Percentiles rank a stretch among this genome's conserved stretches.
Conservation (phyloP, 2,888 invertebrate species). For the Anarsia innoxiella region DNA sequence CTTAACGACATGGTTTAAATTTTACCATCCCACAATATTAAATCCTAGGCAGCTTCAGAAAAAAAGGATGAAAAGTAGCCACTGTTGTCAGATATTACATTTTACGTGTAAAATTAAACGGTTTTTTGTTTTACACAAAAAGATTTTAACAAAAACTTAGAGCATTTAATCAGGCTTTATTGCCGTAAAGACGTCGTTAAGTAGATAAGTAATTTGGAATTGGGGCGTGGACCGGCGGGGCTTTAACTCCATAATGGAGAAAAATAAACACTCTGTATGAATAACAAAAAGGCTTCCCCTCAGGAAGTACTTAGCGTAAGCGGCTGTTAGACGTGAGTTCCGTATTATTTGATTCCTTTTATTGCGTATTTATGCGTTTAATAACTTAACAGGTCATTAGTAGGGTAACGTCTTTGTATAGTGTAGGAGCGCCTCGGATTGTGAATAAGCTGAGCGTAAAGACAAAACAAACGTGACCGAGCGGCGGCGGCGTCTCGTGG, state of each 20-base stretch:
- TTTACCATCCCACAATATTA: not conserved
- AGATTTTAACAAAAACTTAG: conserved; percentile 8
- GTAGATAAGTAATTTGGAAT: conserved; percentile 32
- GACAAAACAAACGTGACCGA: conserved; percentile 1
- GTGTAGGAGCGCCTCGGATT: not conserved
- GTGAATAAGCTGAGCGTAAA: no score
- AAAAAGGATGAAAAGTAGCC: conserved; percentile 2
- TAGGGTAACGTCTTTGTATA: not conserved
- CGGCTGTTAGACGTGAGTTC: conserved; percentile 40
- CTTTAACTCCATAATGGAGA: conserved; percentile 22
- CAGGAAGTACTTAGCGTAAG: conserved; percentile 35
- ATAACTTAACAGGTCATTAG: conserved; percentile 27
- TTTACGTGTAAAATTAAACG: not conserved
- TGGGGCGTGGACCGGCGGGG: conserved; percentile 28
- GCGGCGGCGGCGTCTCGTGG: no score
- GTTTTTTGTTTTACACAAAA: conserved; percentile 3
- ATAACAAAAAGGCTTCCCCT: conserved; percentile 42
- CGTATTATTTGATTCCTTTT: conserved; percentile 38
- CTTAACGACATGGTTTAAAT: no score
- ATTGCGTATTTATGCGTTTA: conserved; percentile 19
- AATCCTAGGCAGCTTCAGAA: conserved; percentile 1
- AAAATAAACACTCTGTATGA: conserved; percentile 36
- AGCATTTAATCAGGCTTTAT: conserved; percentile 18
- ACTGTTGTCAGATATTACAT: not conserved
- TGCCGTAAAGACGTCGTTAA: conserved; percentile 18